These are phyloP conservation scores for Sinocyclocheilus anshuiensis DNA, from an alignment of 2,113 vertebrate genomes.

Conservation along the genomic window DNA sequence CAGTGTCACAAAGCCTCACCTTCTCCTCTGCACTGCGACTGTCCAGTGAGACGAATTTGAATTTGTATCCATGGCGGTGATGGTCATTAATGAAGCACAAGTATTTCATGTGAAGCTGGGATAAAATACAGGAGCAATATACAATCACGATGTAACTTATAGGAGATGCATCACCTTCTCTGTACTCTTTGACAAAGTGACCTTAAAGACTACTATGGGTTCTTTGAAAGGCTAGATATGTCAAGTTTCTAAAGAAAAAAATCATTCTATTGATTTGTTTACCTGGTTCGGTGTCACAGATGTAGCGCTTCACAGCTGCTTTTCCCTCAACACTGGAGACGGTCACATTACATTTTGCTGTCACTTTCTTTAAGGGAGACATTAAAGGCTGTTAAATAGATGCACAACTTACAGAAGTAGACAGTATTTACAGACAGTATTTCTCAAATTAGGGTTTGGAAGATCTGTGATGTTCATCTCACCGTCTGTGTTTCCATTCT, in stretches of 20 bases:
- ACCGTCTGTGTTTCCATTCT: rapidly evolving
- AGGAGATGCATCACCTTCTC: not conserved
- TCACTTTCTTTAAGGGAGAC: slow-evolving; percentile 56
- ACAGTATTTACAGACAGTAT: too few relatives aligned
- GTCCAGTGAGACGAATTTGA: slow-evolving; percentile 37
- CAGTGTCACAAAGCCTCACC: slow-evolving; percentile 4
- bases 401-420: too few relatives aligned
- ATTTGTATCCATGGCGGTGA: slow-evolving; percentile 69
- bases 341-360: slow-evolving; percentile 60
- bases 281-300: slow-evolving; percentile 56
- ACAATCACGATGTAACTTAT: not conserved
- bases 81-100: slow-evolving; percentile 57
- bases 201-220: not conserved
- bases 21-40: slow-evolving; percentile 31
- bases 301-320: slow-evolving; percentile 29
- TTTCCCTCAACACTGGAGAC: slow-evolving; percentile 33
- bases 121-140: not conserved
- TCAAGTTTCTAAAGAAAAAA: not conserved
- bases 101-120: slow-evolving; percentile 72
- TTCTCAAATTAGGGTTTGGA: not conserved
- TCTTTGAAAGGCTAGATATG: not conserved
- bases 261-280: not conserved
- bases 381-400: not conserved
- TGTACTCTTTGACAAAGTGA: not conserved
- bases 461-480: slow-evolving; percentile 12